Conservation (phyloP, 1,140 invertebrate species). For the Calliopsis andreniformis region DNA sequence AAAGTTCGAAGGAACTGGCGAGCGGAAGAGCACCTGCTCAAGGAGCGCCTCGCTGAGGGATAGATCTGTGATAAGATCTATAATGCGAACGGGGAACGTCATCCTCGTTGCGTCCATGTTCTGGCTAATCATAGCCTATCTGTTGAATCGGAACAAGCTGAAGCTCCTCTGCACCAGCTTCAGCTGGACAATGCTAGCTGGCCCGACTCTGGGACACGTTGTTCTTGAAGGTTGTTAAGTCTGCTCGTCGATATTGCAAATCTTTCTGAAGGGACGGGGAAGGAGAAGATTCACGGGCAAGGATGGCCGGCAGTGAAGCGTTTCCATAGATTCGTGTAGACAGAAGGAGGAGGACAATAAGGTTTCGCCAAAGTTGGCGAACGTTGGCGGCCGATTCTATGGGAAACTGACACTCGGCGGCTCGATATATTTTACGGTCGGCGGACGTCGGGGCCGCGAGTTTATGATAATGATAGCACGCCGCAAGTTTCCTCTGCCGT, state of each 20-base stretch:
- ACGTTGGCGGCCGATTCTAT: background rate
- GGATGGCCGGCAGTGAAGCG: too few species aligned
- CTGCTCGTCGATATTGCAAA: conserved; percentile 1
- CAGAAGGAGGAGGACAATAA: background rate
- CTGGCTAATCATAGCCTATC: conserved; percentile 35
- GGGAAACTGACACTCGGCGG: conserved; percentile 19
- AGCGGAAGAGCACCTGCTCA: conserved; percentile 22
- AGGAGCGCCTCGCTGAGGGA: conserved; percentile 7
- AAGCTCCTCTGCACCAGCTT: conserved; percentile 3
- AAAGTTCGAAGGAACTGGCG: background rate
- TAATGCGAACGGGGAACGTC: conserved; percentile 21
- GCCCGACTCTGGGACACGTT: background rate
- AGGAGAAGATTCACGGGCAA: background rate
- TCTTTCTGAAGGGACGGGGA: background rate
- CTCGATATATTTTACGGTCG: conserved; percentile 26
- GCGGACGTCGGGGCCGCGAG: conserved; percentile 38
- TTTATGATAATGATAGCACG: conserved; percentile 72
- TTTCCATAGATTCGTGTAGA: background rate
- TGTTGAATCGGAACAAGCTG: conserved; percentile 31
- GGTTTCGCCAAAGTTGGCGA: conserved; percentile 1
- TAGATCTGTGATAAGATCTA: conserved; percentile 24
- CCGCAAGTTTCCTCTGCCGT: conserved; percentile 16
- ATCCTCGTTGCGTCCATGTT: conserved; percentile 1
- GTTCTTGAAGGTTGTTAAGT: conserved; percentile 1
- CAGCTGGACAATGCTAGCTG: background rate